Evolutionary conservation across 2,113 vertebrate genomes (phyloP).

Genomic region (Syrmaticus mikado): DNA sequence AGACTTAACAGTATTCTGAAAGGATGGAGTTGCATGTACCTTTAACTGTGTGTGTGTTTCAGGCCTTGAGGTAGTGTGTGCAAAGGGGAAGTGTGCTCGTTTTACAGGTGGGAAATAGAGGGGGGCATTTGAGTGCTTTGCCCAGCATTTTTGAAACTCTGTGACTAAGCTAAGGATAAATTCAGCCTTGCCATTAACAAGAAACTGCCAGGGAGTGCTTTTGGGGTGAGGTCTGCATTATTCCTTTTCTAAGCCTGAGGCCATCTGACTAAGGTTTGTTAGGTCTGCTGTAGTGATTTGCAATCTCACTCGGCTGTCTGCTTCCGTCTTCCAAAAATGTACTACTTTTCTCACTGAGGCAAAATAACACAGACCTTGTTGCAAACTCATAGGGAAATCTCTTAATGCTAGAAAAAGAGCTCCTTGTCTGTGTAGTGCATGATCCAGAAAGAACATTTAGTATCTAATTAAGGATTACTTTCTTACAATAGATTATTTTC

Average conservation of each 20-base stretch:
- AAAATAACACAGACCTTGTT: neutral
- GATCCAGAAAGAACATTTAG: neutral
- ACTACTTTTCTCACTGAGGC: neutral
- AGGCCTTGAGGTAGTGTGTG: neutral
- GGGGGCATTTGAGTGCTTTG: neutral
- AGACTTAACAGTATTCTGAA: neutral
- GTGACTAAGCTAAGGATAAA: neutral
- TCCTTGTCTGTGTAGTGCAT: neutral
- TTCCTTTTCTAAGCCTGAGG: neutral
- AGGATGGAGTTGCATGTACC: neutral
- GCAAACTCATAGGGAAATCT: neutral
- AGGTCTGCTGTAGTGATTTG: neutral
- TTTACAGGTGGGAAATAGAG: neutral
- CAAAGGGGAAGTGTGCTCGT: neutral
- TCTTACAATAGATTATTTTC: neutral
- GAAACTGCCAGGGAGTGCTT: neutral
- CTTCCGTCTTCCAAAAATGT: neutral
- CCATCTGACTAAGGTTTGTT: neutral
- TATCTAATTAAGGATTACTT: neutral
- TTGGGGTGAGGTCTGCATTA: neutral
- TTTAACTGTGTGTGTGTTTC: neutral
- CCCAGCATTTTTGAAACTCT: neutral
- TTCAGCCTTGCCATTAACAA: neutral
- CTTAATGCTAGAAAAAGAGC: neutral
- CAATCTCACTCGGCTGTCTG: neutral